Conservation (phyloP, 2,888 invertebrate genomes). For the Baronia brevicornis region DNA sequence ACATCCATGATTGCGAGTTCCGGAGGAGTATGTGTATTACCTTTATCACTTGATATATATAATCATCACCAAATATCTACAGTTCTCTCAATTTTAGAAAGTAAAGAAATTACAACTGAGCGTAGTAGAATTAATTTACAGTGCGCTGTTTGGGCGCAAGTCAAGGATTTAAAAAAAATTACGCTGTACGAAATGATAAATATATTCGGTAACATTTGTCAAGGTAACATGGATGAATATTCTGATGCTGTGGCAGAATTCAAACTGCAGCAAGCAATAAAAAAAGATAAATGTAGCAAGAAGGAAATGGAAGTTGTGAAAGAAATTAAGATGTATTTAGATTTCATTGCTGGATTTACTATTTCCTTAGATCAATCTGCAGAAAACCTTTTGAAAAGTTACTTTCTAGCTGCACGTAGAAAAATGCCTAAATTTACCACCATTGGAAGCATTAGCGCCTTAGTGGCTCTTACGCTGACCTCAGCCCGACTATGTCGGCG, state of each 20-base stretch:
- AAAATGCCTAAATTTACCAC: constrained; percentile 45
- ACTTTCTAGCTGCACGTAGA: constrained; percentile 56
- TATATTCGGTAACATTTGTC: constrained; percentile 51
- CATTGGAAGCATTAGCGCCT: constrained; percentile 44
- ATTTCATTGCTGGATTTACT: constrained; percentile 44
- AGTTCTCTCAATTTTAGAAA: constrained; percentile 47
- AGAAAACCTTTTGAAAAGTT: constrained; percentile 44
- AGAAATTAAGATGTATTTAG: constrained; percentile 43
- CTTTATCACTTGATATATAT: constrained; percentile 53
- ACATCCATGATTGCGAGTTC: constrained; percentile 44
- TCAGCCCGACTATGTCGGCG: constrained; percentile 57
- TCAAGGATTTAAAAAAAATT: constrained; percentile 54
- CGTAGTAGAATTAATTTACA: constrained; percentile 34
- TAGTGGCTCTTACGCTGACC: constrained; percentile 43
- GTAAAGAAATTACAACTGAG: constrained; percentile 38
- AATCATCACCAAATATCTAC: constrained; percentile 43
- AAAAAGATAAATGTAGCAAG: constrained; percentile 24
- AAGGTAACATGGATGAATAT: constrained; percentile 50
- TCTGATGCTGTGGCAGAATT: constrained; percentile 52
- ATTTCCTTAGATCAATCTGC: constrained; percentile 38
- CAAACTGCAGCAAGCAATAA: constrained; percentile 37
- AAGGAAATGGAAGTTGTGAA: constrained; percentile 42
- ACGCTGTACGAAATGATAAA: constrained; percentile 45
- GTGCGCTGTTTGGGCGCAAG: constrained; percentile 59
- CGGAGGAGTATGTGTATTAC: constrained; percentile 51